These are phyloP conservation scores for Bufo bufo DNA, from an alignment of 2,113 vertebrate species.

Conservation along the genomic window DNA sequence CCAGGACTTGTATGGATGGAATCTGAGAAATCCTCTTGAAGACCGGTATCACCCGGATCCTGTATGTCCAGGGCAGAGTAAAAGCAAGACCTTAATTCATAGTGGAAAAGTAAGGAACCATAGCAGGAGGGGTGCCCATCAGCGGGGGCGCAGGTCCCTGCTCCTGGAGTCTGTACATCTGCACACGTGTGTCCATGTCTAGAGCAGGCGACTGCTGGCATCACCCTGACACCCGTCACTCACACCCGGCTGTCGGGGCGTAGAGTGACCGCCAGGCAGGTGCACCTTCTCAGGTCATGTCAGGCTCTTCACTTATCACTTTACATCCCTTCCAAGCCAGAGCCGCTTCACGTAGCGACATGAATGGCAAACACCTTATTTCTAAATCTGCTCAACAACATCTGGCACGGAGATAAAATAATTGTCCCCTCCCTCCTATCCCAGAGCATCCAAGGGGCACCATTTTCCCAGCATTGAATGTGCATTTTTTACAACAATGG, in stretches of 20 bases:
- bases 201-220: not conserved
- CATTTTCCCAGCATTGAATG: not conserved
- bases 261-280: not conserved
- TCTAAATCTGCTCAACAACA: not conserved
- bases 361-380: constrained; percentile 23
- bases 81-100: too few species aligned
- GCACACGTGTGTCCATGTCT: constrained; percentile 30
- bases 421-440: not conserved
- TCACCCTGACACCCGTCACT: not conserved
- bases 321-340: not conserved
- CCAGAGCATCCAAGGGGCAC: not conserved
- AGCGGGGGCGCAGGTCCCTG: too few species aligned
- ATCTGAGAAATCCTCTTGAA: not conserved
- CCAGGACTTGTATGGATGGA: not conserved
- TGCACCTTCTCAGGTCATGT: constrained; percentile 26
- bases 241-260: not conserved
- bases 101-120: too few species aligned
- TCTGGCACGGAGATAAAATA: constrained; percentile 29
- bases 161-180: not conserved
- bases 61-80: not conserved
- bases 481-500: not conserved
- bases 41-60: not conserved
- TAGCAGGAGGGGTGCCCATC: too few species aligned
- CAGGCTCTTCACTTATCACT: not conserved
- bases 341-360: not conserved